phyloP scores from a whole-genome alignment of 2,888 invertebrate genomes.

The Quadroppia sp. region DNA sequence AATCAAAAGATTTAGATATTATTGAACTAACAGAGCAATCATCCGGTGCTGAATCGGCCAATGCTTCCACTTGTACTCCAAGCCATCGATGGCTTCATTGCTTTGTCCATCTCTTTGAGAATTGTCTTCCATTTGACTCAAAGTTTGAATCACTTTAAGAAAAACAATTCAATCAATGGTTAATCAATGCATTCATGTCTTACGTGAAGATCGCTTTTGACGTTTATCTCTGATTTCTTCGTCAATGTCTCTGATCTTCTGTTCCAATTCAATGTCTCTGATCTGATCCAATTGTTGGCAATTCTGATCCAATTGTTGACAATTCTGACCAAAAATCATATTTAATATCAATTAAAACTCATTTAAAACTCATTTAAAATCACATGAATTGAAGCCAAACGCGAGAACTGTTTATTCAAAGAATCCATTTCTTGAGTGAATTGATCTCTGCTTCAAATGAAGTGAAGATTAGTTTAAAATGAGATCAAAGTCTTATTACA shows the following conservation, averaged over 20 bases:
- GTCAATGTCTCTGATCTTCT: too few species aligned
- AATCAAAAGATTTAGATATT: not conserved
- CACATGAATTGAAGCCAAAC: not conserved
- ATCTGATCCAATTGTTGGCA: not conserved
- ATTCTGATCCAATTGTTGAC: not conserved
- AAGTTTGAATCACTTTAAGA: too few species aligned
- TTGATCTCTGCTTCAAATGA: not conserved
- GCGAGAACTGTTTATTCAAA: not conserved
- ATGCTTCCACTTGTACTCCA: not conserved
- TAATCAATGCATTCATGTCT: too few species aligned
- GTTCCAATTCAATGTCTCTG: too few species aligned
- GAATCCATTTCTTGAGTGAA: not conserved
- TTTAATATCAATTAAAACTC: not conserved
- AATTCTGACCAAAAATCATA: too few species aligned
- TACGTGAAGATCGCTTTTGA: too few species aligned
- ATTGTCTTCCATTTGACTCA: too few species aligned
- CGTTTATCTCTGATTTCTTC: too few species aligned
- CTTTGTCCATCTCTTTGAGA: not conserved
- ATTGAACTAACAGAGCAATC: not conserved
- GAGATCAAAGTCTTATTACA: not conserved
- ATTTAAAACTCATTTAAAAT: not conserved
- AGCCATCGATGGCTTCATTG: not conserved
- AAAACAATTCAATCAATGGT: too few species aligned
- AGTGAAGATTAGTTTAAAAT: not conserved
- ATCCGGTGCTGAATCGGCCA: not conserved